These are phyloP conservation scores for Heliothis subflexa DNA, from an alignment of 1,140 invertebrate genomes.

Conservation along the genomic window DNA sequence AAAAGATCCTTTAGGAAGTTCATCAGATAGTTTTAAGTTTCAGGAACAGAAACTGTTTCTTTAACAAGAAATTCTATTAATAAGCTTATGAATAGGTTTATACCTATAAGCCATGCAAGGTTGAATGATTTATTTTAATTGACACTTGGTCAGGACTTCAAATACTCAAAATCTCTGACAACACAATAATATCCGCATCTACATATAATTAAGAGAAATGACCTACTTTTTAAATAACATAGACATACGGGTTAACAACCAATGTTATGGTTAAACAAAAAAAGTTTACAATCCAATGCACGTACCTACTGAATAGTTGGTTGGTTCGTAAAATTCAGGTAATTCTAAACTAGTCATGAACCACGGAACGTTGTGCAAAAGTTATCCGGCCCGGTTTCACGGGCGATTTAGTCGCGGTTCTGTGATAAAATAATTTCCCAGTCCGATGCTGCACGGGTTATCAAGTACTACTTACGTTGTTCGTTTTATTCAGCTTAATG, in stretches of 20 bases:
- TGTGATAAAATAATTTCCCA: conserved; percentile 30
- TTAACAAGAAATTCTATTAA: too few relatives aligned
- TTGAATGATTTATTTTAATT: too few relatives aligned
- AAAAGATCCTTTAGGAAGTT: too few relatives aligned
- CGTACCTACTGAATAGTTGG: conserved; percentile 25
- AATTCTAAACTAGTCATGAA: conserved; percentile 33
- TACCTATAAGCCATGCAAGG: too few relatives aligned
- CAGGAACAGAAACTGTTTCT: too few relatives aligned
- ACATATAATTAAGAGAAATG: too few relatives aligned
- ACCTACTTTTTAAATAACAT: not conserved
- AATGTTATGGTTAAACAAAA: not conserved
- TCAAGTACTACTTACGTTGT: conserved; percentile 11
- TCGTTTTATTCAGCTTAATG: not conserved
- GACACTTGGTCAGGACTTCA: too few relatives aligned
- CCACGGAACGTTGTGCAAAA: conserved; percentile 35
- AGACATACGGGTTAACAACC: not conserved
- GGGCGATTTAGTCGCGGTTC: conserved; percentile 28
- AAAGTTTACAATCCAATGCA: conserved; percentile 13
- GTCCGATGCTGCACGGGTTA: conserved; percentile 24
- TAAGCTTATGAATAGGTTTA: too few relatives aligned
- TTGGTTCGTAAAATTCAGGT: conserved; percentile 35
- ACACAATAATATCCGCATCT: too few relatives aligned
- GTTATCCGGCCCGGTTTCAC: conserved; percentile 37
- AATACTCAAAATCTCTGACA: too few relatives aligned
- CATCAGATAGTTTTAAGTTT: too few relatives aligned